These are phyloP conservation scores for Pteronura brasiliensis DNA, from an alignment of 2,113 vertebrate species.

Conservation along the genomic window DNA sequence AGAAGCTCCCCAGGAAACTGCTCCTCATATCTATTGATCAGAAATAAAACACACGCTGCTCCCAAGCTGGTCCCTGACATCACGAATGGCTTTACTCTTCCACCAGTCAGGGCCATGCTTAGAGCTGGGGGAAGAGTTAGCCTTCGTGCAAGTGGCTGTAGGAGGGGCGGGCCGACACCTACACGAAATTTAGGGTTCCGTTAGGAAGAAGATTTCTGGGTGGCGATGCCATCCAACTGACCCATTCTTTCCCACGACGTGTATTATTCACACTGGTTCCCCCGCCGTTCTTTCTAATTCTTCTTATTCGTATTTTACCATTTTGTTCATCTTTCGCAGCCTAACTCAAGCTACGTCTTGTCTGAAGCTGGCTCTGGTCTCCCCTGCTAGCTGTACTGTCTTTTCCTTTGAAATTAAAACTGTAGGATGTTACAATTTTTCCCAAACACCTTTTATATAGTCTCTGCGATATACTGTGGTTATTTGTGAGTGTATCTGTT, in stretches of 20 bases:
- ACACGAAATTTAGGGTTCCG: not conserved
- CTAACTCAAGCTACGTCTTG: not conserved
- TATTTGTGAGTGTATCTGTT: not conserved
- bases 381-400: not conserved
- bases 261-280: not conserved
- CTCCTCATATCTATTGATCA: not conserved
- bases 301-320: not conserved
- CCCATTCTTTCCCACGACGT: not conserved
- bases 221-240: not conserved
- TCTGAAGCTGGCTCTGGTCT: not conserved
- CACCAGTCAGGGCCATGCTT: not conserved
- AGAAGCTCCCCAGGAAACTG: not conserved
- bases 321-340: not conserved
- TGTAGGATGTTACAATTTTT: not conserved
- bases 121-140: not conserved
- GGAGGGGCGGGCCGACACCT: not conserved
- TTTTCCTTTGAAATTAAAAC: constrained; percentile 17
- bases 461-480: not conserved
- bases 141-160: not conserved
- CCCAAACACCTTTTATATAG: not conserved
- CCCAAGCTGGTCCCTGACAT: not conserved
- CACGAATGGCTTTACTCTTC: not conserved
- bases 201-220: not conserved
- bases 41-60: not conserved
- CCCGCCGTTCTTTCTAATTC: not conserved